Evolutionary conservation across 2,888 invertebrate genomes (phyloP).

Genomic region (Rhopalosiphum nymphaeae): DNA sequence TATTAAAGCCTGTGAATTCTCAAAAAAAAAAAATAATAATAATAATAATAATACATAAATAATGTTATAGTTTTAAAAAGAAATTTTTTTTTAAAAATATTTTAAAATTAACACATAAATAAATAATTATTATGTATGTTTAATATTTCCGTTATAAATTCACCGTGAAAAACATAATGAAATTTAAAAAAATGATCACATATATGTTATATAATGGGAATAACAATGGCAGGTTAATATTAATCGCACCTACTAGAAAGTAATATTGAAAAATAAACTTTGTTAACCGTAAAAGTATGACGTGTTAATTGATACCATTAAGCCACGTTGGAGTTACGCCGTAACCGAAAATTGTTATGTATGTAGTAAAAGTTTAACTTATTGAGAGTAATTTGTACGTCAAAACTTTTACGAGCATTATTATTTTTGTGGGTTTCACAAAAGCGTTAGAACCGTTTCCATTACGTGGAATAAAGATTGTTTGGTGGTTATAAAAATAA

Average conservation of each 20-base stretch:
- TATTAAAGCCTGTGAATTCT: no score
- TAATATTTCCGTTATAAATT: not conserved
- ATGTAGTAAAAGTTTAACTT: conserved; percentile 37
- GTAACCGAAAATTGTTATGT: conserved; percentile 35
- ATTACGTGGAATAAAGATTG: conserved; percentile 13
- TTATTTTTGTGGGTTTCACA: conserved; percentile 36
- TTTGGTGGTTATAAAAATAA: conserved; percentile 51
- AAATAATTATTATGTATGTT: not conserved
- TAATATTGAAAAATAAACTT: conserved; percentile 22
- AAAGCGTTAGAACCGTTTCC: conserved; percentile 25
- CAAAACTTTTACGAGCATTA: conserved; percentile 36
- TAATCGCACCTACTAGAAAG: not conserved
- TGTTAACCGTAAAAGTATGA: not conserved
- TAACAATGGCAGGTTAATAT: not conserved
- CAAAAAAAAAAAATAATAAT: no score
- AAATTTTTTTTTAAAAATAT: not conserved
- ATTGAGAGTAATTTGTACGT: conserved; percentile 48
- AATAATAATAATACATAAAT: not conserved
- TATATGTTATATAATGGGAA: not conserved
- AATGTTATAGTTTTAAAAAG: not conserved
- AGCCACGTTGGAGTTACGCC: not conserved
- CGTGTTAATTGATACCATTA: conserved; percentile 40
- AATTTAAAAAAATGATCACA: not conserved
- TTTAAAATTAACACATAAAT: not conserved
- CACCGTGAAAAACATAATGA: not conserved